Base-by-base conservation (phyloP, 2,888 invertebrate species). In the Sphinx pinastri region DNA sequence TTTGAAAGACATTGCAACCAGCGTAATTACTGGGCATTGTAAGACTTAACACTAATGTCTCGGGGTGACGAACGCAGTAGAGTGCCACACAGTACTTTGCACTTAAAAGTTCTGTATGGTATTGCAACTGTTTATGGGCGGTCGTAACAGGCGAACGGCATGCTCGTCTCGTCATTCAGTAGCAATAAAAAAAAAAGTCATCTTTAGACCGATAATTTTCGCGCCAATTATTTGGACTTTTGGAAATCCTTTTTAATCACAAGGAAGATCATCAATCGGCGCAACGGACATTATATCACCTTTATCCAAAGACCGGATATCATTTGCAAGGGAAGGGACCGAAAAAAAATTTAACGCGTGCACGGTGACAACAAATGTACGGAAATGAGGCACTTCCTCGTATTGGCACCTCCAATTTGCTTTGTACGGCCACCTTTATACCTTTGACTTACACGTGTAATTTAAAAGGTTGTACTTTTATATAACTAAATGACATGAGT, bases 321-420 rank as follows among this genome's bases (percentile, higher is more conserved):
- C 86, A 88, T 85, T 52, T 86, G 89, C 88, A 88, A 85, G 85
- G 82, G 84, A 88, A 82, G 83, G 86, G 79, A 79, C 76, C 75
- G 84, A 83, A 88, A 87, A 86, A 89, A 90, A 90, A 90, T 89
- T 87, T 90, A 89, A 89, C 89, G 88, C 86, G 83, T 83, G 77
- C 81, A 83, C 79, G 81, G 77, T 83, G 86, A 84, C 90, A 88
- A 90, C 90, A 91, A 91, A 89, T 90, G 87, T 82, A 86, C 86
- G 92, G 91, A 92, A 92, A 92, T 92, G 90, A 91, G 90, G 89
- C 84, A 87, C 90, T 90, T 92, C 92, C 92, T 84, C 81, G 86
- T 84, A 90, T 91, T 83, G 88, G 86, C 89, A 89, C 90, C 86
- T 89, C 86, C 89, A 88, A 91, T 91, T 91, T 88, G 79, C 89